These are phyloP conservation scores for Phymanthus crucifer DNA, from an alignment of 92 coral and sea anemone genomes.

Conservation along the genomic window DNA sequence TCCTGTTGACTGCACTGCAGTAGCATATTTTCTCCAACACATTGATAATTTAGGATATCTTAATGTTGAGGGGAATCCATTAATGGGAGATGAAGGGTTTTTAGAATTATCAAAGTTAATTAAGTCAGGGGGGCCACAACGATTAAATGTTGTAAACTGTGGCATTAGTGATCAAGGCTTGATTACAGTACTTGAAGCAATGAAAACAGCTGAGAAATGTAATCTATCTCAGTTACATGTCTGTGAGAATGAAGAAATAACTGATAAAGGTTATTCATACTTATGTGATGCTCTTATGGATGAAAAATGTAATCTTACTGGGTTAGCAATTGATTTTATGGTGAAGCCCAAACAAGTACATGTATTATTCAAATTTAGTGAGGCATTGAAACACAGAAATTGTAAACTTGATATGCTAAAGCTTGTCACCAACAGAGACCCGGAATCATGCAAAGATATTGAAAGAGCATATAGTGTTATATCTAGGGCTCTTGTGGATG, in stretches of 20 bases:
- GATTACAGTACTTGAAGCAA: constrained; percentile 9
- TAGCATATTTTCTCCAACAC: constrained; percentile 35
- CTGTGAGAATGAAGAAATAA: background rate
- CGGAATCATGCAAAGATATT: background rate
- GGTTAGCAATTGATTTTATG: constrained; percentile 12
- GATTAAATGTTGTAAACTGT: background rate
- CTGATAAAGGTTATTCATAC: constrained; percentile 16
- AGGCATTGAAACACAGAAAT: constrained; percentile 22
- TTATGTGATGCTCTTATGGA: constrained; percentile 29
- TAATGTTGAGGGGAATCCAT: constrained; percentile 6
- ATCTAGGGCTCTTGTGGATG: constrained; percentile 19
- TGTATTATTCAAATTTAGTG: constrained; percentile 15
- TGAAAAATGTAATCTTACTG: constrained; percentile 31
- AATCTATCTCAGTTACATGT: constrained; percentile 35
- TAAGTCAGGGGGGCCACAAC: constrained; percentile 33
- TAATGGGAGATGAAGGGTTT: constrained; percentile 35
- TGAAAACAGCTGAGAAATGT: constrained; percentile 10
- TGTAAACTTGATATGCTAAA: constrained; percentile 26
- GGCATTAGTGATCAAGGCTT: constrained; percentile 32
- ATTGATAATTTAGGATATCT: constrained; percentile 20
- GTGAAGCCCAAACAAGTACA: constrained; percentile 7
- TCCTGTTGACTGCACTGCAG: constrained; percentile 47
- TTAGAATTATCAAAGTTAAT: constrained; percentile 36
- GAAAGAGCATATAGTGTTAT: constrained; percentile 7
- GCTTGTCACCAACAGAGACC: background rate